Base-by-base conservation (phyloP, 2,888 invertebrate species). In the Poecilobothrus nobilitatus region DNA sequence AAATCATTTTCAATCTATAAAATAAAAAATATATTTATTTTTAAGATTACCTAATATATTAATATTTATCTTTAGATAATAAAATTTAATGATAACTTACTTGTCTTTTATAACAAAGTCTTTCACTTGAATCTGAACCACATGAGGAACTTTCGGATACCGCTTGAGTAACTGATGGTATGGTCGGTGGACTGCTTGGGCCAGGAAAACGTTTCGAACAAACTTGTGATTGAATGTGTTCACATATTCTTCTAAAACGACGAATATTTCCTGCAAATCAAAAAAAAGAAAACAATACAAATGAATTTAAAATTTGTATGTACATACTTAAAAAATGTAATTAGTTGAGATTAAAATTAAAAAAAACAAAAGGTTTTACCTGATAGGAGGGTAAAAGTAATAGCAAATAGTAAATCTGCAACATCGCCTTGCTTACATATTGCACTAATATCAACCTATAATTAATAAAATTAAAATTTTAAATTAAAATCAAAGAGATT, bases 161-260 rank as follows among this genome's bases (percentile, higher is more conserved):
- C n/a, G 82, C 82, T 74, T 81, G 81, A 53, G 82, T 80, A 18
- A 82, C 80, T 18, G 78, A 79, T 69, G 80, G 76, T 62, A 80
- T 79, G 66, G 77, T 78, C 65, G 80, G 79, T 72, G 82, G 82
- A 76, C 82, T 82, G 73, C 77, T 81, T 67, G 80, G 79, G 34
- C 81, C 81, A 71, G 81, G 79, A 75, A 81, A 79, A 80, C 86
- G 82, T 82, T 84, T 78, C 76, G 83, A 82, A 69, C 87, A 87
- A 74, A 92, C 91, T 73, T 94, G 93, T 44, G 91, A 88, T 80
- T 97, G 97, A 73, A 97, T 94, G 83, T 97, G 95, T 80, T 97
- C 97, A 83, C 97, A 97, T 74, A 97, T 94, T 76, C 97, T 87
- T 68, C 96, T 88, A 84, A 97, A 97, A 71, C 97, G 87, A 69